Evolutionary conservation across 37 sponge, comb jelly and placozoan genomes (phyloP).

Genomic region (Eunapius fragilis): DNA sequence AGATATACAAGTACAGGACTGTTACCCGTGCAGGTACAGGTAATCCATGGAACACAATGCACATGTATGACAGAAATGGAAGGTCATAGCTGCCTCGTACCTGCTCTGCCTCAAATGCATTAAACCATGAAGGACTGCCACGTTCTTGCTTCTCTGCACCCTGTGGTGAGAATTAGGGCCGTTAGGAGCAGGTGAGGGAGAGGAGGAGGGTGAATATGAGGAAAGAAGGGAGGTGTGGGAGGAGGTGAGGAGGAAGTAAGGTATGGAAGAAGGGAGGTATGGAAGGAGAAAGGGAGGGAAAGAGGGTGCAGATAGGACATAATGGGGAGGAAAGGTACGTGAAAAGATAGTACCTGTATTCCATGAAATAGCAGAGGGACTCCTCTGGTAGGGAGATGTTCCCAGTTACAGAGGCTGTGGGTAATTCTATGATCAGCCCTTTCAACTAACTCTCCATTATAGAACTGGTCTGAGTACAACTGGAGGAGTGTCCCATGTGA

Average conservation of each 20-base stretch:
- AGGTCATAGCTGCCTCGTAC: constrained; percentile 11
- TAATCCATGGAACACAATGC: too few relatives aligned
- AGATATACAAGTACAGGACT: too few relatives aligned
- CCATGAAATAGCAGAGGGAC: constrained; percentile 85
- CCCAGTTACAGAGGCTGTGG: constrained; percentile 44
- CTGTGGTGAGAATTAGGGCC: background rate
- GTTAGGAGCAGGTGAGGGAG: background rate
- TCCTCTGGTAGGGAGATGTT: constrained; percentile 51
- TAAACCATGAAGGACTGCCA: constrained; percentile 84
- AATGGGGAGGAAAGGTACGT: background rate
- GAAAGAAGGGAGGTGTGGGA: background rate
- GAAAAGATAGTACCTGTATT: constrained; percentile 23
- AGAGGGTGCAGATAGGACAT: background rate
- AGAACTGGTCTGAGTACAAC: constrained; percentile 73
- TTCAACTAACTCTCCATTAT: constrained; percentile 69
- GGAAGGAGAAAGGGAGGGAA: background rate
- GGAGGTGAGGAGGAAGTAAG: background rate
- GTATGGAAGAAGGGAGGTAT: background rate
- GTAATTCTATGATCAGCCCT: constrained; percentile 53
- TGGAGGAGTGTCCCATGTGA: constrained; percentile 60
- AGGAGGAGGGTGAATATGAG: background rate
- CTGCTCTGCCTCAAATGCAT: constrained; percentile 75
- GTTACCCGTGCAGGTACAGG: too few relatives aligned
- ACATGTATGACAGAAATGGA: too few relatives aligned
- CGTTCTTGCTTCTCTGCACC: constrained; percentile 82